Evolutionary conservation across 2,113 vertebrate genomes (phyloP), one percentile per base, ranked within the genome.

Genomic region (Perognathus longimembris): DNA sequence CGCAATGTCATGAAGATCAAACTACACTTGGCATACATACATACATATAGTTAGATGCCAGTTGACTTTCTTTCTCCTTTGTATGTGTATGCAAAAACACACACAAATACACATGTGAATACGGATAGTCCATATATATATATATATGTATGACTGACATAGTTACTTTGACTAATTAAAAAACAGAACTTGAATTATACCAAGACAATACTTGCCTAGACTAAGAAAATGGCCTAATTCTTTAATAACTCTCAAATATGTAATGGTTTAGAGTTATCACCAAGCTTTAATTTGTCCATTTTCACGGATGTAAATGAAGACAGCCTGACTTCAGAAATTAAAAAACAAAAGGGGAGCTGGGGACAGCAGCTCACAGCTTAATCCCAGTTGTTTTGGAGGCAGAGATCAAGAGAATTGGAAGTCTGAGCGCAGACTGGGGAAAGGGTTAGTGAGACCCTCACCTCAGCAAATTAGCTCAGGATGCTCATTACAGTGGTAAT

Each of bases 271-370:
- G 17, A 93, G 67, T 42, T 93, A 54, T 79, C 36, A 78, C n/a
- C 22, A 92, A 92, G 32, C 57, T 11, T 90, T n/a, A 94, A 88
- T 90, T 92, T 95, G 67, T 80, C 21, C n/a, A 74, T 81, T 94
- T 91, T 88, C 94, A 93, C 12, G 80, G 54, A 90, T 74, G 34
- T 91, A 26, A 92, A 32, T 61, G 73, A 94, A 78, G 54, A 63
- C 34, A 79, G 40, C 88, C 10, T 82, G 42, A 78, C 30, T 80
- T 94, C 20, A 80, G 21, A 91, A 22, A 79, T 88, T 36, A 61
- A 61, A 61, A 4, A 88, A 73, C 10, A 81, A 80, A 92, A 67
- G 30, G 59, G 28, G 8, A 61, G 42, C 21, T 18, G 50, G 50
- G 45, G 50, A 54, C 50, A 54, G 50, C 50, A 54, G 14, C 50